These are phyloP conservation scores for Yponomeuta sedellus DNA, from an alignment of 2,888 invertebrate species.

Conservation along the genomic window DNA sequence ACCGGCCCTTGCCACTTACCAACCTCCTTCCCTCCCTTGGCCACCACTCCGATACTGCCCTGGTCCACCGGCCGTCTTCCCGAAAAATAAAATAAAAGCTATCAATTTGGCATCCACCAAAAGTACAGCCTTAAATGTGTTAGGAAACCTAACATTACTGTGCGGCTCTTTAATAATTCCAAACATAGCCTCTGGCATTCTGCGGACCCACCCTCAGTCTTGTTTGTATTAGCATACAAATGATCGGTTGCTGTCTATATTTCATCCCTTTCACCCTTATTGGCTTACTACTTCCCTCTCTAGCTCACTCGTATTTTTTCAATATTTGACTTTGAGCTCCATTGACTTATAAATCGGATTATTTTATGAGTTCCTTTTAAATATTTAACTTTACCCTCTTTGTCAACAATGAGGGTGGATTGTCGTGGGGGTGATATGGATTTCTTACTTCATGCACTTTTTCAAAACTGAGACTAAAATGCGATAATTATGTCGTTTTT, in stretches of 20 bases:
- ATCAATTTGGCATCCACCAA: too few relatives aligned
- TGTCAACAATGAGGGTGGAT: background rate
- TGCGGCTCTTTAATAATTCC: background rate
- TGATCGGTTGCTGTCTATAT: constrained; percentile 6
- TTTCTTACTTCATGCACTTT: background rate
- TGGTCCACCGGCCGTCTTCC: too few relatives aligned
- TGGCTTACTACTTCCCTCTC: background rate
- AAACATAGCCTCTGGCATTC: background rate
- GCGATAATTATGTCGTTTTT: background rate
- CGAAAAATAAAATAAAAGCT: too few relatives aligned
- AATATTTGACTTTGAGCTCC: background rate
- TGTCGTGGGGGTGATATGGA: background rate
- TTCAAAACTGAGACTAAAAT: background rate
- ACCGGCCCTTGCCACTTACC: too few relatives aligned
- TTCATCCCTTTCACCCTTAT: constrained; percentile 2
- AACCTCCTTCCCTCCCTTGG: too few relatives aligned
- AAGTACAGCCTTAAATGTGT: too few relatives aligned
- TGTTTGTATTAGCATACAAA: constrained; percentile 14
- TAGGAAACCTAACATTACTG: background rate
- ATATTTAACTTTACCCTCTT: background rate
- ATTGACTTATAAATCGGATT: background rate
- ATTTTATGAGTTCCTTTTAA: background rate
- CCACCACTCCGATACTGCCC: too few relatives aligned
- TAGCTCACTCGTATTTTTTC: background rate
- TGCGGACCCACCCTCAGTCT: background rate